A percentile compares a stretch with the other conserved stretches of the same genome.
Conservation (phyloP, 2,113 vertebrate genomes). For the Tychaedon coryphoeus region DNA sequence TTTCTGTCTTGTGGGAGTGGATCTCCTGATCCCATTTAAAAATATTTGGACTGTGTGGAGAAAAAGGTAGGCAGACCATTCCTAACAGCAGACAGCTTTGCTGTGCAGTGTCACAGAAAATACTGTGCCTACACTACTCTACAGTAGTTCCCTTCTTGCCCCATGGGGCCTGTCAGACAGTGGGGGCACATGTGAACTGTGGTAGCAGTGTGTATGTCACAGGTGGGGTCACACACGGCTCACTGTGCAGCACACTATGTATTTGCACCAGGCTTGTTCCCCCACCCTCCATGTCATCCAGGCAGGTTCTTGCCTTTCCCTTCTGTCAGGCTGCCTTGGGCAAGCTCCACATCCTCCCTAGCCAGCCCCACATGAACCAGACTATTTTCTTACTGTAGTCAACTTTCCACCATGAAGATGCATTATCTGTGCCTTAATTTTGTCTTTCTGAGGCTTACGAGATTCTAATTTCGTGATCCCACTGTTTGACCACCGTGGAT, state of each 20-base stretch:
- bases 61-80: background rate
- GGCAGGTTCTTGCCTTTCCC: background rate
- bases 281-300: background rate
- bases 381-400: background rate
- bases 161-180: background rate
- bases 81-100: background rate
- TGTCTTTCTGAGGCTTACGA: background rate
- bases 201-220: background rate
- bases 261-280: background rate
- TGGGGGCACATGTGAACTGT: background rate
- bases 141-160: background rate
- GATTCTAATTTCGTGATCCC: background rate
- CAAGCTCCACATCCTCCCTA: background rate
- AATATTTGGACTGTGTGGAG: background rate
- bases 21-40: slow-evolving; percentile 14
- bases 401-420: background rate
- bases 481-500: background rate
- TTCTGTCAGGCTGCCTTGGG: background rate
- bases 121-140: background rate
- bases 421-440: background rate
- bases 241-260: background rate
- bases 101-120: background rate
- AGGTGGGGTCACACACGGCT: background rate
- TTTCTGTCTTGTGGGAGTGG: slow-evolving; percentile 1
- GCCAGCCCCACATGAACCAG: fast-evolving